phyloP scores from a whole-genome alignment of 53 echinoderm and acorn worm genomes.

The Luidia sarsii region DNA sequence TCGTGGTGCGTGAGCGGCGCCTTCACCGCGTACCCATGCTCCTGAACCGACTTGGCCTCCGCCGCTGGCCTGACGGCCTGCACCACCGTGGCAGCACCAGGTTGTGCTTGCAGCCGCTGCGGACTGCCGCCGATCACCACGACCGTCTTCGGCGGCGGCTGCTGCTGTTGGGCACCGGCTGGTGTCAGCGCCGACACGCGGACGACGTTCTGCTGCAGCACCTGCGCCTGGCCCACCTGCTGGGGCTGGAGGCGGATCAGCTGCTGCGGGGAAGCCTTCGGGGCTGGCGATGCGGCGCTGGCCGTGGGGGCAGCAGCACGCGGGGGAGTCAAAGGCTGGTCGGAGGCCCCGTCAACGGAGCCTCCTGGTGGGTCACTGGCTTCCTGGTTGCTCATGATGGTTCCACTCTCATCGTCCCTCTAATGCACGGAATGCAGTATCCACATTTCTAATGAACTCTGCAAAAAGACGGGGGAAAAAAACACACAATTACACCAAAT shows the following conservation, averaged over 20 bases:
- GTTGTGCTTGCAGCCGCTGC: conserved; percentile 23
- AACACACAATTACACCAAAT: too few relatives aligned
- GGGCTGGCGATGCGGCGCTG: too few relatives aligned
- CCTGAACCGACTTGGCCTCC: conserved; percentile 16
- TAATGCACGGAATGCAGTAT: background rate
- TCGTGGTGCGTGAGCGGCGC: conserved; percentile 34
- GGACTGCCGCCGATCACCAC: conserved; percentile 34
- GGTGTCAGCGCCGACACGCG: conserved; percentile 24
- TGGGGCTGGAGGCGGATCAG: conserved; percentile 44
- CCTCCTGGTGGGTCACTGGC: conserved; percentile 1
- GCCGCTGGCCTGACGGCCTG: background rate
- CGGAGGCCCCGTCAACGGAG: background rate
- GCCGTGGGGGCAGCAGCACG: conserved; percentile 5
- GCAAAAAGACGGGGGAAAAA: too few relatives aligned
- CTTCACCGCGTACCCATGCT: conserved; percentile 34
- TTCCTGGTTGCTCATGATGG: too few relatives aligned
- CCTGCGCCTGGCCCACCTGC: conserved; percentile 37
- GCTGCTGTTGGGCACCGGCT: conserved; percentile 15
- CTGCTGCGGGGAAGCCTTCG: too few relatives aligned
- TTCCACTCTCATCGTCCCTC: too few relatives aligned
- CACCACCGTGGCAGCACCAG: background rate
- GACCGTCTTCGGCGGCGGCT: conserved; percentile 24
- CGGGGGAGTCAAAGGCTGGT: conserved; percentile 3
- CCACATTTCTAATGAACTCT: too few relatives aligned
- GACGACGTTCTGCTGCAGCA: conserved; percentile 41